Conservation (phyloP, 2,113 vertebrate species). For the Melanocharis versteri region DNA sequence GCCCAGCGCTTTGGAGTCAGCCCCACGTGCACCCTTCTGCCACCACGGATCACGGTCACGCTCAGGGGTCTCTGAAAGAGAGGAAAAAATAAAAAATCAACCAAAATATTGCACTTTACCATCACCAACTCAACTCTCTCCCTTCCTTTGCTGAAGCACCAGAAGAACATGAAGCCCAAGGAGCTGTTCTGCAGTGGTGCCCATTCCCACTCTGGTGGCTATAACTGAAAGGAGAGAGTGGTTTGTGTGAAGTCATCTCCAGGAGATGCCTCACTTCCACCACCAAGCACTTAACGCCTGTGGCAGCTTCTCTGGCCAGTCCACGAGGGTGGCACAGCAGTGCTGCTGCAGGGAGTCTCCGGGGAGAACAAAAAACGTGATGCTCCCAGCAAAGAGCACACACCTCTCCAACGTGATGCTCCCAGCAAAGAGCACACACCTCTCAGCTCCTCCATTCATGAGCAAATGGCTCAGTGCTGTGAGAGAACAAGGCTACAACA, state of each 20-base stretch:
- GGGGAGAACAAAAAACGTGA: not conserved
- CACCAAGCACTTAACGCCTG: not conserved
- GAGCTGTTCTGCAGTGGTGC: not conserved
- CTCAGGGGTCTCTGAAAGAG: slow-evolving; percentile 82
- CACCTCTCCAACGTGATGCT: rapidly evolving
- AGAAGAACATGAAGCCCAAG: not conserved
- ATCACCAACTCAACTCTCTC: not conserved
- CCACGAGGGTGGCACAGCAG: not conserved
- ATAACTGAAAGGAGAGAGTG: not conserved
- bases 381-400: not conserved
- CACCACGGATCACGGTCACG: slow-evolving; percentile 80
- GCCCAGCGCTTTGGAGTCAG: slow-evolving; percentile 89
- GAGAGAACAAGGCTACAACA: not conserved
- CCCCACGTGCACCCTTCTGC: slow-evolving; percentile 78
- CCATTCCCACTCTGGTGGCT: not conserved
- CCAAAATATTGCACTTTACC: not conserved
- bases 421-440: not conserved
- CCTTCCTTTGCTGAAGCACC: not conserved
- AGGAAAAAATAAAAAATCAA: not conserved
- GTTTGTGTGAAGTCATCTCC: not conserved
- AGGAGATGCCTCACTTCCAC: not conserved
- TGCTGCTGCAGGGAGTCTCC: not conserved
- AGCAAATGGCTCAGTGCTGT: not conserved
- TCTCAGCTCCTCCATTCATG: not conserved
- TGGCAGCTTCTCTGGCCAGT: not conserved